Evolutionary conservation across 2,888 invertebrate genomes (phyloP).

Genomic region (Meganola albula): DNA sequence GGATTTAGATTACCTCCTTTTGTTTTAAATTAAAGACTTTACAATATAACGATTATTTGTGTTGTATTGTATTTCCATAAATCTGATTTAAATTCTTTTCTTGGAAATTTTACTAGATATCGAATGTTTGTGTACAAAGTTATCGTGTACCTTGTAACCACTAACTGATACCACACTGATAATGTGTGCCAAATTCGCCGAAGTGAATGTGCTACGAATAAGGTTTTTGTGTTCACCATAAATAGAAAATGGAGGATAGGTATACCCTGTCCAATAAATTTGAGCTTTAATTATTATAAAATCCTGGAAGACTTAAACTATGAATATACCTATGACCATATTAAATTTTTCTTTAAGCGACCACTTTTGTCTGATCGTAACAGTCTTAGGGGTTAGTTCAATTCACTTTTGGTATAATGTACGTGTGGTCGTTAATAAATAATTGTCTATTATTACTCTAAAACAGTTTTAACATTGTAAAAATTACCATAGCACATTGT

Average conservation of each 20-base stretch:
- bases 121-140: slow-evolving; percentile 44
- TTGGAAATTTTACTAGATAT: slow-evolving; percentile 37
- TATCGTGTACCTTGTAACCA: slow-evolving; percentile 41
- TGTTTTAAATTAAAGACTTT: no score
- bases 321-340: slow-evolving; percentile 39
- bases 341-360: slow-evolving; percentile 34
- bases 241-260: slow-evolving; percentile 47
- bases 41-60: no score
- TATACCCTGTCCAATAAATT: slow-evolving; percentile 59
- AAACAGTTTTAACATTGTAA: slow-evolving; percentile 42
- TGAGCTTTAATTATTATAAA: slow-evolving; percentile 77
- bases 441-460: slow-evolving; percentile 38
- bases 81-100: no score
- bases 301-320: slow-evolving; percentile 54
- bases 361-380: slow-evolving; percentile 30
- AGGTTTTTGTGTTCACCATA: slow-evolving; percentile 50
- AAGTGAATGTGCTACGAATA: slow-evolving; percentile 47
- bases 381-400: slow-evolving; percentile 44
- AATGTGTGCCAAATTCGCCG: slow-evolving; percentile 55
- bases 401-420: slow-evolving; percentile 45
- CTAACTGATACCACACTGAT: slow-evolving; percentile 41
- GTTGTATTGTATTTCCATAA: no score
- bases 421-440: slow-evolving; percentile 44
- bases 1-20: no score
- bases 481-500: slow-evolving; percentile 53